Percentiles rank a stretch among this genome's conserved stretches.
Evolutionary conservation across 1,140 invertebrate genomes (phyloP).

Genomic region (Diorhabda elongata): DNA sequence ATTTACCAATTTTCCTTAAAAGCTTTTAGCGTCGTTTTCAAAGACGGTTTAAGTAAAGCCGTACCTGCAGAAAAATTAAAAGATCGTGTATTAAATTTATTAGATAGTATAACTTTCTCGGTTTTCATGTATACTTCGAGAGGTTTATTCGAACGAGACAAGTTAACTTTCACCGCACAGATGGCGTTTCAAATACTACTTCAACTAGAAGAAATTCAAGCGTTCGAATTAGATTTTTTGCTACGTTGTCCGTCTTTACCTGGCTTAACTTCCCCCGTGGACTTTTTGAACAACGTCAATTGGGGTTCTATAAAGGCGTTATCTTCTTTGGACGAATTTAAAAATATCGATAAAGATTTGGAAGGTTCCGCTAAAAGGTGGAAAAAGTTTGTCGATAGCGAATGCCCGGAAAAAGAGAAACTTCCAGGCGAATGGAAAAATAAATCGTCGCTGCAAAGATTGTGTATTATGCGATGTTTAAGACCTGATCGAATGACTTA

Average conservation of each 20-base stretch:
- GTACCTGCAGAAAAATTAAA: conserved; percentile 63
- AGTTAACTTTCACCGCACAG: conserved; percentile 86
- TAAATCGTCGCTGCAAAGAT: conserved; percentile 77
- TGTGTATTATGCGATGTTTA: conserved; percentile 89
- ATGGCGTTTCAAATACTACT: conserved; percentile 71
- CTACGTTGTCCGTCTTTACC: conserved; percentile 71
- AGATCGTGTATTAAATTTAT: conserved; percentile 71
- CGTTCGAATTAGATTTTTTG: conserved; percentile 81
- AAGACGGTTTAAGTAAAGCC: conserved; percentile 75
- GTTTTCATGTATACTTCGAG: conserved; percentile 85
- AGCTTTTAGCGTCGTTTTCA: conserved; percentile 90
- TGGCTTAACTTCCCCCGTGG: conserved; percentile 68
- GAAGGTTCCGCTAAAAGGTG: conserved; percentile 81
- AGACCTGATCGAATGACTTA: conserved; percentile 88
- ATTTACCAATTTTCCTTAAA: conserved; percentile 97
- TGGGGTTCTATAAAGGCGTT: conserved; percentile 88
- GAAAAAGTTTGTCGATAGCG: conserved; percentile 89
- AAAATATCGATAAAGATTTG: conserved; percentile 86
- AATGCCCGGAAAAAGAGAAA: conserved; percentile 89
- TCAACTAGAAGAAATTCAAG: conserved; percentile 63
- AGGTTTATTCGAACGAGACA: conserved; percentile 90
- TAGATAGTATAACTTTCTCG: conserved; percentile 83
- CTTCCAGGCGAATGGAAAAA: conserved; percentile 96
- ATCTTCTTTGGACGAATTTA: conserved; percentile 74
- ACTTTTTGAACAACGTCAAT: conserved; percentile 75